Evolutionary conservation across 2,888 invertebrate genomes (phyloP).

Genomic region (Oxytorus armatus): DNA sequence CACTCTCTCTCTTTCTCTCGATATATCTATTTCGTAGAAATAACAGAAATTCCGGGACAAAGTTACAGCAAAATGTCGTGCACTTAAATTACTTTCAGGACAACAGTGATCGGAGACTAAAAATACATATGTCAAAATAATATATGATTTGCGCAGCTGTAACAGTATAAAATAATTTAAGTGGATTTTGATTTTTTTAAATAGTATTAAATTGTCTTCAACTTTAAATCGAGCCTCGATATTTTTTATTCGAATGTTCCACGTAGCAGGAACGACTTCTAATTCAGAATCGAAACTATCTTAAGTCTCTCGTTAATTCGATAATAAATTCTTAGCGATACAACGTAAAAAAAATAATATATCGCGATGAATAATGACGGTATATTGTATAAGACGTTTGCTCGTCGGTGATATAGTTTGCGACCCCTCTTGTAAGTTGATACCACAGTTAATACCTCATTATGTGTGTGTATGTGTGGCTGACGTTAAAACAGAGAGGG

Average conservation of each 20-base stretch:
- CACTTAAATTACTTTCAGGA: background rate
- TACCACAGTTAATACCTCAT: slow-evolving; percentile 65
- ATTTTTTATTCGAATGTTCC: background rate
- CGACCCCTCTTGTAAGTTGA: slow-evolving; percentile 62
- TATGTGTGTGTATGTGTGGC: slow-evolving; percentile 32
- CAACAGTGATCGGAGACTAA: background rate
- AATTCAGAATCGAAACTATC: background rate
- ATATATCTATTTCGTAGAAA: slow-evolving; percentile 2
- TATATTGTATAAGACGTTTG: slow-evolving; percentile 26
- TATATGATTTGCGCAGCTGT: too few relatives aligned
- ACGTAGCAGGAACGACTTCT: background rate
- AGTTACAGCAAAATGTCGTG: background rate
- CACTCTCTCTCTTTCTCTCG: background rate
- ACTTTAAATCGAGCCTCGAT: too few relatives aligned
- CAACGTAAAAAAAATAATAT: slow-evolving; percentile 30
- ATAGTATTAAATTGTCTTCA: too few relatives aligned
- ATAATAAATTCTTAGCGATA: slow-evolving; percentile 35
- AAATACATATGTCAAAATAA: background rate
- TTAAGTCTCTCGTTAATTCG: background rate
- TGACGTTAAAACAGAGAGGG: slow-evolving; percentile 55
- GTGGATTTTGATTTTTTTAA: too few relatives aligned
- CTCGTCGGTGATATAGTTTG: slow-evolving; percentile 30
- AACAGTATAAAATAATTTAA: too few relatives aligned
- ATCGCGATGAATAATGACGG: slow-evolving; percentile 57
- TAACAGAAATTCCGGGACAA: background rate